Base-by-base conservation (phyloP, 2,797 vertebrate species). In the Lepidocolaptes lacrymiger region DNA sequence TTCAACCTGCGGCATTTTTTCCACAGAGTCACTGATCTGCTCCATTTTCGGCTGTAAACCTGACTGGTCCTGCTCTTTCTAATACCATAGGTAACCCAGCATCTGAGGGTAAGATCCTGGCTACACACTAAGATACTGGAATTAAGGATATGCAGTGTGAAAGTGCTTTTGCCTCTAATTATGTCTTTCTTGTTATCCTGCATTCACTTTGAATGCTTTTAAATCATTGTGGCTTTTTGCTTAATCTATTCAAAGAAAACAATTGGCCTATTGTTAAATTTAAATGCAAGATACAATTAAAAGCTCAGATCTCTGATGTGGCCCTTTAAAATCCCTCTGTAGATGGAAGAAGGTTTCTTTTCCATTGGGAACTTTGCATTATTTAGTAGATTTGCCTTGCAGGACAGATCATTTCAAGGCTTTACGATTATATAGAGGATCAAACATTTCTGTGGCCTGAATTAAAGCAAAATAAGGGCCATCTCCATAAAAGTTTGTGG, bases 311-410 rank as follows among this genome's bases (percentile, higher is more conserved):
- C 73, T 95, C 87, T 92, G 85, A 92, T 84, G 43, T 56, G 63
- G 76, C 64, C 36, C 85, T 93, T 93, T 61, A 92, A 91, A 96
- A 84, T 84, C 83, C 66, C 48, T 85, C 87, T 69, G 26, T 88
- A 96, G 79, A 88, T 84, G 95, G 95, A 95, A 84, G 58, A 39
- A 92, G 76, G n/a, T 79, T 94, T 93, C 69, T 90, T 92, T 88
- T 92, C 92, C 77, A 8, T 78, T 91, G 94, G 76, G 96, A 95
- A 36, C 82, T 86, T 30, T 95, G 76, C 88, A 93, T 96, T 96
- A 95, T 96, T 95, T 96, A 96, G 76, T 91, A 91, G 92, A 91
- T 95, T 96, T 94, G 89, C 95, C 94, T 95, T 96, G 82, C 89
- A 97, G 95, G 95, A 96, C 95, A 88, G 91, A 94, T 92, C 0